Percentiles rank a stretch among this genome's conserved stretches.
Evolutionary conservation across 2,113 vertebrate species (phyloP).

Genomic region (Capreolus pygargus): DNA sequence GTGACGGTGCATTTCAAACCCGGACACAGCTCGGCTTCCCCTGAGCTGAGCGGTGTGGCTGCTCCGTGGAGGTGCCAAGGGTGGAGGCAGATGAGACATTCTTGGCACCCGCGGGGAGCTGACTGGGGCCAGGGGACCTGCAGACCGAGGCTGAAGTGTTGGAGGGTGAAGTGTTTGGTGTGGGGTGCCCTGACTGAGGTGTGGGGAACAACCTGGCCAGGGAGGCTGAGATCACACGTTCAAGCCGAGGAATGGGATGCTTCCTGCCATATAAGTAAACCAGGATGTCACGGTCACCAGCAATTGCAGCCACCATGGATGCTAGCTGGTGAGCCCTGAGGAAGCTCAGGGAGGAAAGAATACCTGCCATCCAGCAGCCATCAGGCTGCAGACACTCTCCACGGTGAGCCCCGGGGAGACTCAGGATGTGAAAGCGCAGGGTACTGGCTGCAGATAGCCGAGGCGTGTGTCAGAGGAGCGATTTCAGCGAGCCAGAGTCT

Average conservation of each 20-base stretch:
- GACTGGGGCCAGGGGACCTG: fast-evolving
- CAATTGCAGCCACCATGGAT: neutral
- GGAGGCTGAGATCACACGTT: neutral
- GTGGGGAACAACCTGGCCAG: fast-evolving
- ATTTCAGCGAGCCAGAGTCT: neutral
- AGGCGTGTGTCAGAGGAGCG: neutral
- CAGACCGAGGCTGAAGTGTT: neutral
- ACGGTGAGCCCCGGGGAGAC: neutral
- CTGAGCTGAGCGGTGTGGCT: neutral
- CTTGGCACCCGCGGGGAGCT: fast-evolving
- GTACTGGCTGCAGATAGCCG: fast-evolving
- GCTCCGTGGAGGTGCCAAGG: fast-evolving
- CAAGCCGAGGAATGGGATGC: neutral
- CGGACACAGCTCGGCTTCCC: neutral
- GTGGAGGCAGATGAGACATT: neutral
- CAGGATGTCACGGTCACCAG: neutral
- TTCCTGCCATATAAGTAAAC: neutral
- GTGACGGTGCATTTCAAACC: fast-evolving
- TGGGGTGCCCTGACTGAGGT: fast-evolving
- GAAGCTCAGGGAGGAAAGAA: neutral
- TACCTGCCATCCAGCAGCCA: neutral
- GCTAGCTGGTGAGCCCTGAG: neutral
- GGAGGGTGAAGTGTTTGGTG: fast-evolving
- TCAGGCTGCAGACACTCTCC: neutral
- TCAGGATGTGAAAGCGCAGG: neutral